Conservation (phyloP, 2,797 vertebrate species). For the Triplophysa yarkandensis region DNA sequence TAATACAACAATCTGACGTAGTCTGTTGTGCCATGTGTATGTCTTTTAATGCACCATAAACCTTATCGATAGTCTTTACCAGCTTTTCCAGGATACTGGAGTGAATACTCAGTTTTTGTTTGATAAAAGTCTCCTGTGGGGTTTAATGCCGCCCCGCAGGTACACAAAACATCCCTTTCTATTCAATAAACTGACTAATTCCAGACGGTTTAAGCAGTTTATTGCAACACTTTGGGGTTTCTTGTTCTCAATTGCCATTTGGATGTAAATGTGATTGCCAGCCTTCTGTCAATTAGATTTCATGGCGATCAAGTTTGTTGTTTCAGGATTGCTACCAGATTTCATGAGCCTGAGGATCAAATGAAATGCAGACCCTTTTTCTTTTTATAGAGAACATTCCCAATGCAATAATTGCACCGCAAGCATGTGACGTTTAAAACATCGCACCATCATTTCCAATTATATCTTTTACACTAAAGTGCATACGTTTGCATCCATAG, state of each 20-base stretch:
- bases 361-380: neutral
- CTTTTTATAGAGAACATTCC: neutral
- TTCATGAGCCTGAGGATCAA: neutral
- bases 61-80: neutral
- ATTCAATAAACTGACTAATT: neutral
- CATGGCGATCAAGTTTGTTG: neutral
- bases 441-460: neutral
- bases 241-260: neutral
- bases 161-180: neutral
- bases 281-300: neutral
- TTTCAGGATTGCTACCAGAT: neutral
- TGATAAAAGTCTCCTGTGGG: neutral
- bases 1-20: neutral
- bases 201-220: neutral
- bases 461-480: conserved; percentile 1
- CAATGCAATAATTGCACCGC: neutral
- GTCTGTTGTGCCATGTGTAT: neutral
- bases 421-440: neutral
- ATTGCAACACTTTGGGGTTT: neutral
- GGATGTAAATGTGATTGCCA: neutral
- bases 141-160: neutral
- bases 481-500: neutral
- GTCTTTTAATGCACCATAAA: neutral
- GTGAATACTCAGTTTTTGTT: neutral
- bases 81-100: neutral